Conservation (phyloP, 2,797 vertebrate species). For the Pipistrellus pygmaeus region DNA sequence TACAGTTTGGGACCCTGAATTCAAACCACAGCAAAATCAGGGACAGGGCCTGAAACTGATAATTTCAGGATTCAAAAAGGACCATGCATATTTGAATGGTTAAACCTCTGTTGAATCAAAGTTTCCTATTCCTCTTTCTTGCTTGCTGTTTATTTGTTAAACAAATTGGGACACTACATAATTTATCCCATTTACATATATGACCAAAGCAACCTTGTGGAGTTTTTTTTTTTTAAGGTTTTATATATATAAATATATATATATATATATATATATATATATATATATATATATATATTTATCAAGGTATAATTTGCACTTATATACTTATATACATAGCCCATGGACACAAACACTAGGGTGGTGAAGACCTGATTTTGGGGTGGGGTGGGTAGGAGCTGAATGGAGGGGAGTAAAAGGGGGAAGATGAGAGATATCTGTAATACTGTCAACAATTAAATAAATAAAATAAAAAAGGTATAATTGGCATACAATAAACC, state of each 20-base stretch:
- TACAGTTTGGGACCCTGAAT: background rate
- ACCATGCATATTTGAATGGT: no score
- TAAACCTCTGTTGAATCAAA: background rate
- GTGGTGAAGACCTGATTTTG: no score
- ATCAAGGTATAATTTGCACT: background rate
- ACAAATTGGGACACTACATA: background rate
- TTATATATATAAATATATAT: no score
- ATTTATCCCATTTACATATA: conserved; percentile 22
- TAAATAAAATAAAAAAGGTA: background rate
- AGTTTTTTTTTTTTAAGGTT: background rate
- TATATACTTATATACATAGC: no score
- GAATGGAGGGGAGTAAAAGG: no score
- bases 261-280: no score
- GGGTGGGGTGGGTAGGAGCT: no score
- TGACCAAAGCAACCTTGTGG: background rate
- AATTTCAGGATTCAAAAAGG: conserved; percentile 3
- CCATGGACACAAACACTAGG: no score
- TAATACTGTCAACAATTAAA: no score
- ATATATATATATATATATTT: no score
- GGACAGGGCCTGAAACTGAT: background rate
- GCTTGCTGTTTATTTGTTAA: conserved; percentile 29
- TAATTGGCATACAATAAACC: background rate
- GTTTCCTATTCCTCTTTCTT: background rate
- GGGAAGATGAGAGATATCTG: no score
- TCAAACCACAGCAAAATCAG: background rate